A percentile compares a stretch with the other conserved stretches of the same genome.
phyloP scores from a whole-genome alignment of 2,888 invertebrate genomes.

The Notocelia uddmanniana region DNA sequence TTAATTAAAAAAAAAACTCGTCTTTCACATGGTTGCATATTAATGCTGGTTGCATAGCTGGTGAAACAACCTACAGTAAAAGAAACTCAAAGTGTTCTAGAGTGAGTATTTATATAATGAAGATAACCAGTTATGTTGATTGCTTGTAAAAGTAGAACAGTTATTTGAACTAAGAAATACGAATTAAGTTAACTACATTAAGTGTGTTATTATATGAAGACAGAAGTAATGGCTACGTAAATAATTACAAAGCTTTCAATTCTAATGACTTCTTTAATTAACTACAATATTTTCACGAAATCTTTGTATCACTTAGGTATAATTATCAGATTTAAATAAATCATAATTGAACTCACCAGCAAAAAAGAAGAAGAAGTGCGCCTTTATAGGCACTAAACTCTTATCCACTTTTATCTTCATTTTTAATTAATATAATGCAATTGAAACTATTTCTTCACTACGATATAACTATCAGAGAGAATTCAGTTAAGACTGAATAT shows the following conservation, averaged over 20 bases:
- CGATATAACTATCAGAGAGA: not conserved
- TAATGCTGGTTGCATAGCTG: no score
- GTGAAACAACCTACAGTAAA: not conserved
- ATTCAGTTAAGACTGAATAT: not conserved
- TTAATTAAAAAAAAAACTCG: no score
- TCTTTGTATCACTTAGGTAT: not conserved
- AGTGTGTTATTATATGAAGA: not conserved
- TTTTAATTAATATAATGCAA: conserved; percentile 44
- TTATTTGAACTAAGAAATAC: not conserved
- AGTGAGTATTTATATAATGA: not conserved
- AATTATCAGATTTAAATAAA: not conserved
- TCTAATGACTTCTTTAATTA: not conserved
- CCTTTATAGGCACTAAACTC: conserved; percentile 92
- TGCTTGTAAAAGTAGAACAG: not conserved
- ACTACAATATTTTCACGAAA: not conserved
- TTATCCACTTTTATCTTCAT: conserved; percentile 88
- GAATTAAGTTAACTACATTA: not conserved
- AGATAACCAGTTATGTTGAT: not conserved
- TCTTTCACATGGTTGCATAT: no score
- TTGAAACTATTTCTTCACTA: not conserved
- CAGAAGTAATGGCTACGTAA: not conserved
- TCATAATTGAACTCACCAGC: conserved; percentile 88
- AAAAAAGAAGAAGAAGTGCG: conserved; percentile 95
- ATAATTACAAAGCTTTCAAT: no score
- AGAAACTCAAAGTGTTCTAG: not conserved